Evolutionary conservation across 2,888 invertebrate genomes (phyloP), one percentile per base, ranked within the genome.

Genomic region (Leptopilina myrica): DNA sequence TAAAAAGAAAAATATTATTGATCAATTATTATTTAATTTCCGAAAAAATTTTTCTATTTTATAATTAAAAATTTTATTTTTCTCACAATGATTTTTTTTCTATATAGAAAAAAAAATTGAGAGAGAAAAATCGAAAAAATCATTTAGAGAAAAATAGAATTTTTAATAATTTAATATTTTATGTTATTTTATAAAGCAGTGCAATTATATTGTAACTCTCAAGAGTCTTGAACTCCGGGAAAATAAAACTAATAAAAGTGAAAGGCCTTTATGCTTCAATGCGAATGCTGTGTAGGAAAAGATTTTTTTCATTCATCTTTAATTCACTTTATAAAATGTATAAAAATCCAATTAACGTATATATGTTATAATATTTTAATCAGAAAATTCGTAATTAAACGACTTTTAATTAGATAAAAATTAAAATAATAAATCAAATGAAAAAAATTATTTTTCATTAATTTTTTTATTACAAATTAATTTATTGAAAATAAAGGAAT

Each of bases 231-330:
- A 62, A 62, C 15, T 62, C 49, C 11, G 11, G 49, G 11, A 49
- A 49, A 49, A 49, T 15, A 62, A 62, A 62, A 9, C 20, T 62
- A 7, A 43, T 43, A 20, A 62, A 59, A 62, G 62, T 62, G 62
- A 62, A 62, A 62, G 59, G 62, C 20, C n/a, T 62, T 62, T 62
- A 62, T 20, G 62, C 62, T 20, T 62, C 62, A 62, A 20, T 62
- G 62, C 15, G 20, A 62, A 62, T 62, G 62, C 20, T 62, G 62
- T 15, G n/a, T 9, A 20, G 15, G 62, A 20, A 62, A 62, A 9
- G 20, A 11, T 49, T 49, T 49, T 49, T 49, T 49, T 49, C 49
- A 8, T 43, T 43, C 49, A 49, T 4, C 33, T 49, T 49, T 11
- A 12, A 49, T 49, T 43, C 43, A 49, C 11, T 49, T 49, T 49